phyloP scores from a whole-genome alignment of 2,797 vertebrate genomes.

The Aulostomus chinensis region DNA sequence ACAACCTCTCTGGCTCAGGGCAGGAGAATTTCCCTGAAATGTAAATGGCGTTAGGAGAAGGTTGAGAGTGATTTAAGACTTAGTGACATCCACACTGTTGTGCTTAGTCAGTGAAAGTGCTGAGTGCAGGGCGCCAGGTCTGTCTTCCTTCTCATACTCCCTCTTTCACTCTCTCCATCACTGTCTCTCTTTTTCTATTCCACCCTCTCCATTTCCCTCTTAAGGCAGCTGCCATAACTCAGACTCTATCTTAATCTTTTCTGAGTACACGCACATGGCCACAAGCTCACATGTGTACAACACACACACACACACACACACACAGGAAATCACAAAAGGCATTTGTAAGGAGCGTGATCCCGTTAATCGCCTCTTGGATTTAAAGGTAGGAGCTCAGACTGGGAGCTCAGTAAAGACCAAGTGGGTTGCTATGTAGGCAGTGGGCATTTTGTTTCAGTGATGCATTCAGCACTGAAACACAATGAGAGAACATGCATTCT shows the following conservation, averaged over 20 bases:
- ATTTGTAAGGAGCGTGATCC: conserved; percentile 28
- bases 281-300: background rate
- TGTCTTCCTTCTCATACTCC: conserved; percentile 30
- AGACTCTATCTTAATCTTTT: conserved; percentile 64
- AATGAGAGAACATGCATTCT: no score
- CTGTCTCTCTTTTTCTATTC: conserved; percentile 34
- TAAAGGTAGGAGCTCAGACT: conserved; percentile 16
- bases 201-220: conserved; percentile 51
- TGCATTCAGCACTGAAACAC: no score
- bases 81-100: conserved; percentile 61
- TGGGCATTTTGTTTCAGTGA: conserved; percentile 6
- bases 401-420: conserved; percentile 20
- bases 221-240: conserved; percentile 63
- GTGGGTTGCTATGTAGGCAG: conserved; percentile 23
- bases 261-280: conserved; percentile 34
- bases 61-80: conserved; percentile 75
- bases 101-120: conserved; percentile 72
- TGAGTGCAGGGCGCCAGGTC: conserved; percentile 61
- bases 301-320: background rate
- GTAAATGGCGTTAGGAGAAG: conserved; percentile 63
- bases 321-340: conserved; percentile 34
- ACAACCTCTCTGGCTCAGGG: conserved; percentile 64
- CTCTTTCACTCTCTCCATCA: conserved; percentile 43
- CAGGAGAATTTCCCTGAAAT: conserved; percentile 70
- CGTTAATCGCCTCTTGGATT: conserved; percentile 29